Percentiles rank a stretch among this genome's conserved stretches.
These are phyloP conservation scores for Stictocephala bisonia DNA, from an alignment of 2,888 invertebrate genomes.

Conservation along the genomic window DNA sequence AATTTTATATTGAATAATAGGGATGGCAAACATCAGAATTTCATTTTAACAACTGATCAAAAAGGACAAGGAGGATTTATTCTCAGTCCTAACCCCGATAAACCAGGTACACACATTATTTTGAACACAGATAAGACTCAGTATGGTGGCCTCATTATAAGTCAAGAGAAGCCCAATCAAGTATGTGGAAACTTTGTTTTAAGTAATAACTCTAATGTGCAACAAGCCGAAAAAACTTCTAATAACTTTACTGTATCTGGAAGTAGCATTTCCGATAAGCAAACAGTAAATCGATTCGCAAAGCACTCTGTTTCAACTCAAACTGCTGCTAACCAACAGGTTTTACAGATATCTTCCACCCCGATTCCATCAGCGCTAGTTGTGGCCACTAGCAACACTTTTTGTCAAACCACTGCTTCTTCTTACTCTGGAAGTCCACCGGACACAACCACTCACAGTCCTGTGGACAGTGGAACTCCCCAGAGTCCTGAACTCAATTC, in stretches of 20 bases:
- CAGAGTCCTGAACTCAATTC: constrained; percentile 51
- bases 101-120: constrained; percentile 54
- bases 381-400: constrained; percentile 60
- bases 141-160: constrained; percentile 55
- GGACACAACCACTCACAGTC: constrained; percentile 88
- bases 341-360: constrained; percentile 57
- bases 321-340: constrained; percentile 67
- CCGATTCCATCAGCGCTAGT: constrained; percentile 62
- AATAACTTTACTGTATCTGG: constrained; percentile 48
- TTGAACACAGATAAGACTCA: constrained; percentile 53
- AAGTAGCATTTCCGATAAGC: constrained; percentile 54
- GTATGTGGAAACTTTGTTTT: constrained; percentile 58
- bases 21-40: constrained; percentile 56
- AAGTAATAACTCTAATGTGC: constrained; percentile 53
- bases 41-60: constrained; percentile 60
- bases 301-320: constrained; percentile 82
- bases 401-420: constrained; percentile 63
- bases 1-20: constrained; percentile 68
- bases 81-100: constrained; percentile 57
- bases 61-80: constrained; percentile 57
- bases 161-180: constrained; percentile 55
- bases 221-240: constrained; percentile 50
- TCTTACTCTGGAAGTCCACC: constrained; percentile 73
- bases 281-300: constrained; percentile 56
- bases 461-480: constrained; percentile 67